Evolutionary conservation across 2,797 vertebrate genomes (phyloP), one percentile per base, ranked within the genome.

Genomic region (Coendou prehensilis): DNA sequence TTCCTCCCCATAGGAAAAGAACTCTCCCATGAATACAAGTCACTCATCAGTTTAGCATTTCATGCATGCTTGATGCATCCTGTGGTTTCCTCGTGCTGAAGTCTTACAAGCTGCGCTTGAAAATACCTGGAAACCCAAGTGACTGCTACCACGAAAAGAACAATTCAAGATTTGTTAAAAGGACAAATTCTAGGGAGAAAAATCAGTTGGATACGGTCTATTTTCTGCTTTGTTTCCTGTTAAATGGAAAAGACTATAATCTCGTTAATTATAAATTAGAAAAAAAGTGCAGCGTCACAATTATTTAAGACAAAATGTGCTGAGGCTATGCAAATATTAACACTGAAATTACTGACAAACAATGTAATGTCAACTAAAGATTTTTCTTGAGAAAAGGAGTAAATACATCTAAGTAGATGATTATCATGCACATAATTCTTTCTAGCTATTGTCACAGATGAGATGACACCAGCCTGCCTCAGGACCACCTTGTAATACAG

Each of bases 171-270:
- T 94, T 95, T 47, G 79, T 86, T 93, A 7, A 69, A 91, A 91
- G 71, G 91, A 73, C 26, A 37, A 84, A 59, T 87, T 89, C 54
- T 87, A 85, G 52, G 57, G 41, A 85, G 33, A 82, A 63, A 82
- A 84, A 93, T 89, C n/a, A 90, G 78, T 20, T 33, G 71, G 69
- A 22, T 69, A n/a, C n/a, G 10, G n/a, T 33, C 63, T 14, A 67
- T 87, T 96, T 98, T 86, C 78, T 97, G 56, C 64, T 79, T 93
- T 93, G 47, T 85, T 95, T 94, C 33, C 30, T 80, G 45, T 94
- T 93, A 84, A 82, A 75, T 41, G 13, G 37, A 95, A 95, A 11
- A 23, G 45, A 28, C 15, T 9, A 9, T 37, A 79, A 57, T 69
- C 76, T 69, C 78, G 4, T 63, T 80, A 78, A 50, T 61, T 94